Evolutionary conservation across 1,140 invertebrate species (phyloP), one percentile per base, ranked within the genome.

Genomic region (Melipona quadrifasciata): DNA sequence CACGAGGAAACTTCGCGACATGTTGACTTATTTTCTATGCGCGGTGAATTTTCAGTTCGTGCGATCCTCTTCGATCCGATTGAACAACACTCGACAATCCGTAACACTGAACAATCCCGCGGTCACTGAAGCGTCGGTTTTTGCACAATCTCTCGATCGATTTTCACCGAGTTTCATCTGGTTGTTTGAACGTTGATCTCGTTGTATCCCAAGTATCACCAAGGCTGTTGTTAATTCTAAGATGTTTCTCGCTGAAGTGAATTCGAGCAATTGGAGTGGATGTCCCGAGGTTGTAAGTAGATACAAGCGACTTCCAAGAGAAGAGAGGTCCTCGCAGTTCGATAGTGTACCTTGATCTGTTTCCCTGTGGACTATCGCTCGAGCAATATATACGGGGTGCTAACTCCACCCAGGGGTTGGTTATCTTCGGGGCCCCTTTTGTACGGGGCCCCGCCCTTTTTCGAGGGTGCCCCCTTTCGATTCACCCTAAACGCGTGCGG

Each of bases 1-100:
- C 90, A 97, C 96, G 70, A 97, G 92, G 90, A 97, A 97, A 77
- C 96, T 97, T 80, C 96, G 96, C 79, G 97, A 97, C 97, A 97
- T 97, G 80, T 34, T 21, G 4, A 34, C 11, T 19, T 67, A 24
- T 51, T 12, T 47, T 39, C 34, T 21, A 39, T 39, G 21, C 17
- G 17, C 67, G 34, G 21, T 39, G 12, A 34, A 39, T 4, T 39
- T 39, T 0, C 0, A 24, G 10, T 51, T 51, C 11, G 10, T 14
- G 1, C 34, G 34, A 14, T n/a, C 10, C 19, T 39, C 58, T 19
- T 73, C 80, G 24, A 19, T 17, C 3, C 2, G 34, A 24, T 47
- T 14, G 21, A 61, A 80, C 34, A 61, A 75, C 72, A 73, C 77
- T 70, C 31, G 55, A 39, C 51, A 47, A 47, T 6, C 80, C 51